A percentile compares a stretch with the other conserved stretches of the same genome.
These are phyloP conservation scores for Anagrus nilaparvatae DNA, from an alignment of 1,140 invertebrate species.

Conservation along the genomic window DNA sequence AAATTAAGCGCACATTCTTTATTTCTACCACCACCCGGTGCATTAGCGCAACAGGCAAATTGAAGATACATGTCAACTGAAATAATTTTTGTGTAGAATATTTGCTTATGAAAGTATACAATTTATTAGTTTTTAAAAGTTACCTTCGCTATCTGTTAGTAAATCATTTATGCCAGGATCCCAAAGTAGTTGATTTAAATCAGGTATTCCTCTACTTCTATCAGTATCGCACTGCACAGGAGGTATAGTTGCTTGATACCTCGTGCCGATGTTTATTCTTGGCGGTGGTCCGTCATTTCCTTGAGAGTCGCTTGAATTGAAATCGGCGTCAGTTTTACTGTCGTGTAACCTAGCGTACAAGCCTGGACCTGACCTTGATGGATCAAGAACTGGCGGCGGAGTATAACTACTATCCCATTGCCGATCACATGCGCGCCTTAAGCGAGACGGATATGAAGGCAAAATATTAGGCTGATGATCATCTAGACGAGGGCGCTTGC, in stretches of 20 bases:
- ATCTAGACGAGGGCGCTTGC: constrained; percentile 54
- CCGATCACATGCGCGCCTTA: constrained; percentile 47
- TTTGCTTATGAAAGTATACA: background rate
- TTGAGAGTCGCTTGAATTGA: constrained; percentile 39
- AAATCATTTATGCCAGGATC: constrained; percentile 66
- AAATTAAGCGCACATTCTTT: constrained; percentile 91
- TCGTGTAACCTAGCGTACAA: constrained; percentile 56
- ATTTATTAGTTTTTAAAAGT: constrained; percentile 22
- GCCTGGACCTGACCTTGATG: constrained; percentile 75
- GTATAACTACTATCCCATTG: constrained; percentile 66
- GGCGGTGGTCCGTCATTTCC: constrained; percentile 40
- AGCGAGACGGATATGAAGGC: constrained; percentile 46
- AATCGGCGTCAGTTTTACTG: constrained; percentile 35
- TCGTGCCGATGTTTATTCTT: constrained; percentile 81
- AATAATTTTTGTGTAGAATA: constrained; percentile 19
- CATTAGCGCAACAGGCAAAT: constrained; percentile 83
- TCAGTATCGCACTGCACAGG: constrained; percentile 42
- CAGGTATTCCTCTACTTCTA: constrained; percentile 33
- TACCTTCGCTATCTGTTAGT: constrained; percentile 67
- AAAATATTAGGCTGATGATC: constrained; percentile 44
- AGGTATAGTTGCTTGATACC: constrained; percentile 81
- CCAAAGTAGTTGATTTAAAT: constrained; percentile 71
- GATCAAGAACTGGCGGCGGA: constrained; percentile 85
- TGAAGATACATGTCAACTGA: constrained; percentile 80
- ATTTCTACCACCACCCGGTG: constrained; percentile 83